Evolutionary conservation across 2,797 vertebrate species (phyloP).

Genomic region (Cyprinodon diabolis): DNA sequence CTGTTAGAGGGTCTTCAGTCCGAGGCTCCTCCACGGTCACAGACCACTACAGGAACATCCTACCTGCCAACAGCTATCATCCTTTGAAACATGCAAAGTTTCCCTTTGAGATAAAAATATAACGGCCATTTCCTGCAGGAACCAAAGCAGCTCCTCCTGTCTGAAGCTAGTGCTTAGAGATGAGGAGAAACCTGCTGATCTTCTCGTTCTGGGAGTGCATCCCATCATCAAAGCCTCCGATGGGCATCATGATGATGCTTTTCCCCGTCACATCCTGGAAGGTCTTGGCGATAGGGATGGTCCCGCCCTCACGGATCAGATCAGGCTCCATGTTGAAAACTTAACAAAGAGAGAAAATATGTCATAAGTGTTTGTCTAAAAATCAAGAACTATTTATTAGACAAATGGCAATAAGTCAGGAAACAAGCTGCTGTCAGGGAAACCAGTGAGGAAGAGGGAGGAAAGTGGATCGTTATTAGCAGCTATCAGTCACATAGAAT

Average conservation of each 20-base stretch:
- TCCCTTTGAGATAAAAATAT: too few species aligned
- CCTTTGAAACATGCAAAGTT: too few species aligned
- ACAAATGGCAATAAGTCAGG: too few species aligned
- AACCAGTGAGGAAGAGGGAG: too few species aligned
- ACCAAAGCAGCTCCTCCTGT: background rate
- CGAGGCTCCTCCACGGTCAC: too few species aligned
- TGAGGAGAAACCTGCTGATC: conserved; percentile 86
- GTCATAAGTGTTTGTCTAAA: conserved; percentile 3
- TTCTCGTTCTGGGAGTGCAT: conserved; percentile 95
- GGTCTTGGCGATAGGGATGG: conserved; percentile 87
- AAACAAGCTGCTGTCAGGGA: too few species aligned
- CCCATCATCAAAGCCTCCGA: conserved; percentile 90
- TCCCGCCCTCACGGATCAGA: conserved; percentile 90
- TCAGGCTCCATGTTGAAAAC: conserved; percentile 89
- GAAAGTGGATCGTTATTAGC: too few species aligned
- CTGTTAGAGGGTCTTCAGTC: too few species aligned
- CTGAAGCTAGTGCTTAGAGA: background rate
- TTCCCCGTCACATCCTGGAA: conserved; percentile 86
- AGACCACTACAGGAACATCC: too few species aligned
- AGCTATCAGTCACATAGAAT: too few species aligned
- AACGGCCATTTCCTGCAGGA: too few species aligned
- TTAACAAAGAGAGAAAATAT: conserved; percentile 43
- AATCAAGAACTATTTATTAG: background rate
- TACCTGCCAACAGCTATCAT: too few species aligned
- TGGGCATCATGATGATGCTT: conserved; percentile 90